Percentiles rank a stretch among this genome's conserved stretches.
These are phyloP conservation scores for Glomeris maerens DNA, from an alignment of 1,140 invertebrate genomes.

Conservation along the genomic window DNA sequence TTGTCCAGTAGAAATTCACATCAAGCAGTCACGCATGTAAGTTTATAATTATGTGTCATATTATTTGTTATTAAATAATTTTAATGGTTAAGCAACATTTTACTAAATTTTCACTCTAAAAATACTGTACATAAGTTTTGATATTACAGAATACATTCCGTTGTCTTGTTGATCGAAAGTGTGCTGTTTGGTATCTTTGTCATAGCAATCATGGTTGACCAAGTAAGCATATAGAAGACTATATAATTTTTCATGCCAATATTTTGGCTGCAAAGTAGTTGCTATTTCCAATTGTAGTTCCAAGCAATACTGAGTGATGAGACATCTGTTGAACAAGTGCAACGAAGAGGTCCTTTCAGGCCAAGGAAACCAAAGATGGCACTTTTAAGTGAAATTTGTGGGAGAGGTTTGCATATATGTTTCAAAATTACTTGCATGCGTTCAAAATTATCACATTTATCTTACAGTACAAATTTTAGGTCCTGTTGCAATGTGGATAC, in stretches of 20 bases:
- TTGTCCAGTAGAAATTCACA: constrained; percentile 47
- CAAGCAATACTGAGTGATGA: constrained; percentile 63
- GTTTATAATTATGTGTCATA: constrained; percentile 25
- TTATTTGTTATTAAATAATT: neutral
- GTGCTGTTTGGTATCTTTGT: constrained; percentile 80
- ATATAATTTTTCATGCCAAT: constrained; percentile 8
- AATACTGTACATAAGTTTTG: too few relatives aligned
- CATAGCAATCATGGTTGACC: constrained; percentile 73
- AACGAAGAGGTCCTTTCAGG: constrained; percentile 49
- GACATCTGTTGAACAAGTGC: constrained; percentile 61
- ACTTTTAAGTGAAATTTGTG: constrained; percentile 63
- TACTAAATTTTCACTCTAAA: too few relatives aligned
- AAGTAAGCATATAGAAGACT: constrained; percentile 36
- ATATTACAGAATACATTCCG: constrained; percentile 62
- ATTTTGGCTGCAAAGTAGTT: constrained; percentile 13
- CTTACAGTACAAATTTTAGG: neutral
- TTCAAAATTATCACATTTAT: too few relatives aligned
- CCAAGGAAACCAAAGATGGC: constrained; percentile 49
- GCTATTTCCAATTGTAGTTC: constrained; percentile 22
- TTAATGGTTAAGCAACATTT: too few relatives aligned
- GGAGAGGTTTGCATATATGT: constrained; percentile 37
- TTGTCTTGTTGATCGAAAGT: constrained; percentile 67
- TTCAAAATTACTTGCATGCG: too few relatives aligned
- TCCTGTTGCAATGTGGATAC: neutral
- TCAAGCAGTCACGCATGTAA: constrained; percentile 62